These are phyloP conservation scores for Microcebus griseorufus DNA, from an alignment of 2,113 vertebrate genomes.

Conservation along the genomic window DNA sequence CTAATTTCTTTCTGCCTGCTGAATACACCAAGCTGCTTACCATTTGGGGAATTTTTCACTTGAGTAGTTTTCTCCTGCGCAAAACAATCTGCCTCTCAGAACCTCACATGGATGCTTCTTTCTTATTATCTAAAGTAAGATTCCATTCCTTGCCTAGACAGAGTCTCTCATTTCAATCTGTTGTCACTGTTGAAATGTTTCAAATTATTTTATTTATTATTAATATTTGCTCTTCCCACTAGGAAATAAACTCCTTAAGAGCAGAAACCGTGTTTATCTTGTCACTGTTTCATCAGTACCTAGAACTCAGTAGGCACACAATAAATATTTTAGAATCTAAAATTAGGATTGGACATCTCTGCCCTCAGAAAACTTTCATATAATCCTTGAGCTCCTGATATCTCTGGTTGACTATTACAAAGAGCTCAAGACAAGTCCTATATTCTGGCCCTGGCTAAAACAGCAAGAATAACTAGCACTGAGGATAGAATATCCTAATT, in stretches of 20 bases:
- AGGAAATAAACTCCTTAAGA: background rate
- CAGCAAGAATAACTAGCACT: background rate
- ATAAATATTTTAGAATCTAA: background rate
- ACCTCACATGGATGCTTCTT: background rate
- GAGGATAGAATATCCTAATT: background rate
- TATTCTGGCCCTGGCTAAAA: background rate
- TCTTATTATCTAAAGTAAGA: background rate
- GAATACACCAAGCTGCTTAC: background rate
- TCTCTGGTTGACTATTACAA: background rate
- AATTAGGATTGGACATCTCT: constrained; percentile 5
- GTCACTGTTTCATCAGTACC: background rate
- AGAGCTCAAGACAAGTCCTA: background rate
- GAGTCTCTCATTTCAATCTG: background rate
- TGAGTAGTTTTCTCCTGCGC: background rate
- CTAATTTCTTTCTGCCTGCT: background rate
- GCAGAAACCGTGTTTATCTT: background rate
- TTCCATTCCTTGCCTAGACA: background rate
- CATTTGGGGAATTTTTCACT: background rate
- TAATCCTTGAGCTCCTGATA: background rate
- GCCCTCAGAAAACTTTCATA: background rate
- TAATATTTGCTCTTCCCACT: background rate
- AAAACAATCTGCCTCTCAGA: background rate
- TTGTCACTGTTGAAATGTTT: constrained; percentile 23
- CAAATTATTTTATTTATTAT: background rate
- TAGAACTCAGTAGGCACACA: background rate